phyloP scores from a whole-genome alignment of 1,140 invertebrate genomes.

The Hypsibius dujardini region DNA sequence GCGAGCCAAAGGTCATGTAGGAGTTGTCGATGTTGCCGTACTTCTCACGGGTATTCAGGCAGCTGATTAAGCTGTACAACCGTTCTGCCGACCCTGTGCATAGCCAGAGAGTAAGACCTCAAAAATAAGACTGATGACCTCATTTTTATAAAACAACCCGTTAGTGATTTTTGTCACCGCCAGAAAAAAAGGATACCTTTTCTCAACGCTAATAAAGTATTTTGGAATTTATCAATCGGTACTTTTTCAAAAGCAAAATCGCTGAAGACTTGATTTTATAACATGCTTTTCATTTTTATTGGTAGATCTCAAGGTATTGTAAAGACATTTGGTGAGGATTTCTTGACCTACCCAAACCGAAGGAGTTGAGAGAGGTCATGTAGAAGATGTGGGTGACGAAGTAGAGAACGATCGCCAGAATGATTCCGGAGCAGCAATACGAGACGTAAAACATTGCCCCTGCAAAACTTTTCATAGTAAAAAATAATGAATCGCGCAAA shows the following conservation, averaged over 20 bases:
- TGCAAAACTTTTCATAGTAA: neutral
- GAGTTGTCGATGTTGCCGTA: conserved; percentile 28
- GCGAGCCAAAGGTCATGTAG: conserved; percentile 31
- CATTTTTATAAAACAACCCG: neutral
- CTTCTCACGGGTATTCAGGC: conserved; percentile 24
- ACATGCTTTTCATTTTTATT: too few relatives aligned
- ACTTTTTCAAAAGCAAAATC: too few relatives aligned
- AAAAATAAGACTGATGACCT: neutral
- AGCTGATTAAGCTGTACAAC: conserved; percentile 23
- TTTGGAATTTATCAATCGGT: too few relatives aligned
- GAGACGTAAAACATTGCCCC: conserved; percentile 34
- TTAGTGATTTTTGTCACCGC: conserved; percentile 22
- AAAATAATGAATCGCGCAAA: too few relatives aligned
- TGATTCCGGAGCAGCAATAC: conserved; percentile 33
- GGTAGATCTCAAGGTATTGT: too few relatives aligned
- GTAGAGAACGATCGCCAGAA: conserved; percentile 30
- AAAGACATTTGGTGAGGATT: too few relatives aligned
- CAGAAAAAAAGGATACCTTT: too few relatives aligned
- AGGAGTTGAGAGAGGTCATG: conserved; percentile 20
- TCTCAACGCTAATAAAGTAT: too few relatives aligned
- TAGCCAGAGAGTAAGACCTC: neutral
- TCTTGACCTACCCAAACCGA: too few relatives aligned
- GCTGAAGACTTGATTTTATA: too few relatives aligned
- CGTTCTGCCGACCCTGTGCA: conserved; percentile 20
- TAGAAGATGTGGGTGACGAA: conserved; percentile 31